Evolutionary conservation across 2,113 vertebrate species (phyloP).

Genomic region (Benitochromis conjunctus): DNA sequence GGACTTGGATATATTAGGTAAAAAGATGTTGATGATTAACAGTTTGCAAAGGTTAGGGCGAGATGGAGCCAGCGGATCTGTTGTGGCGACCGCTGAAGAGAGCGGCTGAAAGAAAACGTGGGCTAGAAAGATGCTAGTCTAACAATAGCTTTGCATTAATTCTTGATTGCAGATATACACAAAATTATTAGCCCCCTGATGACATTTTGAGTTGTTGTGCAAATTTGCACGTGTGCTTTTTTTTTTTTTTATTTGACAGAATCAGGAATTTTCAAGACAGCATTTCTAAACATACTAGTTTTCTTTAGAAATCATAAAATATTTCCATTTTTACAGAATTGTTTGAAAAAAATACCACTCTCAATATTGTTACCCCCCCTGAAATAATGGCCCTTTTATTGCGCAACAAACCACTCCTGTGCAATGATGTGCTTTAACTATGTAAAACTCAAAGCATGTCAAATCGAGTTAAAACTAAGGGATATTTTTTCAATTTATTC

Average conservation of each 20-base stretch:
- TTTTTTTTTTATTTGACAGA: neutral
- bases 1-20: neutral
- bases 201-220: neutral
- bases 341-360: neutral
- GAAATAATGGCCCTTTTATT: neutral
- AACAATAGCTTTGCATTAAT: neutral
- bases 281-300: neutral
- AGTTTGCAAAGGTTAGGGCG: neutral
- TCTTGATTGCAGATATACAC: neutral
- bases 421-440: neutral
- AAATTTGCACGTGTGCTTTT: neutral
- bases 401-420: neutral
- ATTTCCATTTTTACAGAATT: neutral
- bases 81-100: neutral
- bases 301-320: neutral
- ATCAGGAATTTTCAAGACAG: neutral
- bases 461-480: neutral
- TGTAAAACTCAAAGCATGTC: neutral
- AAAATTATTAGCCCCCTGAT: neutral
- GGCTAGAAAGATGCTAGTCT: neutral
- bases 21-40: neutral
- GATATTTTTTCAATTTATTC: neutral
- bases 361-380: neutral
- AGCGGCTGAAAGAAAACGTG: neutral
- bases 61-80: neutral